A percentile compares a stretch with the other conserved stretches of the same genome.
phyloP scores from a whole-genome alignment of 2,797 vertebrate species.

The Callimico goeldii region DNA sequence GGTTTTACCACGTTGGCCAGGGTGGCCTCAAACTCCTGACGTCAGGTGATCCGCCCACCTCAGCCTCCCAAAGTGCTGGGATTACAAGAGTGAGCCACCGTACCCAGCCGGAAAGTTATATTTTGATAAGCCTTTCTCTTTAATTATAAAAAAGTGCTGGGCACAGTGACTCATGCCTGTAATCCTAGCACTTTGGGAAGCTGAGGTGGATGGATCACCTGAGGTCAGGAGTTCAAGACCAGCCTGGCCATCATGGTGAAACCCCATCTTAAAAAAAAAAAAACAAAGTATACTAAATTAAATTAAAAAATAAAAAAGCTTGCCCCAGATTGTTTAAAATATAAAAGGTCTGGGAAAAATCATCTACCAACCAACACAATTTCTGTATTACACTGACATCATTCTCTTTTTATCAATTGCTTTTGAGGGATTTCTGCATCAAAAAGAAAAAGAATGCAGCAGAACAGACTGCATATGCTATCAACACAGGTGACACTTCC shows the following conservation, averaged over 20 bases:
- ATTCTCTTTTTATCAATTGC: not conserved
- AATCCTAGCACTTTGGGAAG: too few species aligned
- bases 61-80: too few species aligned
- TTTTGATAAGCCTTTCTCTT: not conserved
- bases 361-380: not conserved
- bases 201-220: too few species aligned
- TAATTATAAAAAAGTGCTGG: not conserved
- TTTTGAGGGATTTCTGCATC: not conserved
- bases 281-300: too few species aligned
- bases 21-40: too few species aligned
- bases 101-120: not conserved
- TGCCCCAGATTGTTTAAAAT: conserved; percentile 13
- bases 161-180: too few species aligned
- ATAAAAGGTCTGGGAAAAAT: not conserved
- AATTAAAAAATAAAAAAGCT: not conserved
- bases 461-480: not conserved
- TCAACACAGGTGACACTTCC: not conserved
- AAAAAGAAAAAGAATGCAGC: not conserved
- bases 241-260: too few species aligned
- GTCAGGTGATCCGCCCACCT: too few species aligned
- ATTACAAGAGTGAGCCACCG: too few species aligned
- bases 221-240: too few species aligned
- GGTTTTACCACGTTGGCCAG: too few species aligned
- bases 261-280: too few species aligned
- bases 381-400: not conserved